Evolutionary conservation across 1,140 invertebrate species (phyloP).

Genomic region (Luehdorfia chinensis): DNA sequence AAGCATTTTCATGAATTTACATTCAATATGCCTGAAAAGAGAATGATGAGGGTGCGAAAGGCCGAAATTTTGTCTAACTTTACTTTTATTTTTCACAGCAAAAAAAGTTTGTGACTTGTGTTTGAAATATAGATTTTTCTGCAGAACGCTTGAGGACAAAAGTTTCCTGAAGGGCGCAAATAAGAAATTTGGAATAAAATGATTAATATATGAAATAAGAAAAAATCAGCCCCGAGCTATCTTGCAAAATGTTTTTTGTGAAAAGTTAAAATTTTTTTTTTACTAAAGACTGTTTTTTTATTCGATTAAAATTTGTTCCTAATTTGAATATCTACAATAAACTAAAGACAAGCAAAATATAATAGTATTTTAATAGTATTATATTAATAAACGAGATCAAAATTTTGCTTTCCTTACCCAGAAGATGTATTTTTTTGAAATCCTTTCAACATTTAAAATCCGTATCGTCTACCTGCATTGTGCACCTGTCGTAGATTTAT

Average conservation of each 20-base stretch:
- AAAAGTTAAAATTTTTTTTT: too few relatives aligned
- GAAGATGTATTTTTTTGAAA: slow-evolving; percentile 21
- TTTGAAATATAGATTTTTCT: slow-evolving; percentile 33
- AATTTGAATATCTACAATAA: too few relatives aligned
- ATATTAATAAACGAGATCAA: background rate
- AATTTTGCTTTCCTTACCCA: too few relatives aligned
- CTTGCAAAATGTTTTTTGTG: slow-evolving; percentile 2
- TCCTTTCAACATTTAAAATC: slow-evolving; percentile 4
- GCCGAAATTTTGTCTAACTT: slow-evolving; percentile 39
- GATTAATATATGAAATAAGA: too few relatives aligned
- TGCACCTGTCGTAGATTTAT: slow-evolving; percentile 55
- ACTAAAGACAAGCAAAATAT: too few relatives aligned
- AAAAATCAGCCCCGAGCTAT: slow-evolving; percentile 6
- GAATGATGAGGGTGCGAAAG: slow-evolving; percentile 46
- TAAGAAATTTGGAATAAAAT: slow-evolving; percentile 21
- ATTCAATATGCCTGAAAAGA: slow-evolving; percentile 19
- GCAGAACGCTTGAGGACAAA: slow-evolving; percentile 33
- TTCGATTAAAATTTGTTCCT: too few relatives aligned
- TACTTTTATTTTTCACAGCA: slow-evolving; percentile 26
- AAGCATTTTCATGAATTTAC: too few relatives aligned
- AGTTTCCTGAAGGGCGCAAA: slow-evolving; percentile 25
- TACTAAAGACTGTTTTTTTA: too few relatives aligned
- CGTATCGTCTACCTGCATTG: slow-evolving; percentile 49
- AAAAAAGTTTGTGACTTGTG: slow-evolving; percentile 45
- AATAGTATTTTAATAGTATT: too few relatives aligned